These are phyloP conservation scores for Porphyrio hochstetteri DNA, from an alignment of 2,113 vertebrate genomes.

Conservation along the genomic window DNA sequence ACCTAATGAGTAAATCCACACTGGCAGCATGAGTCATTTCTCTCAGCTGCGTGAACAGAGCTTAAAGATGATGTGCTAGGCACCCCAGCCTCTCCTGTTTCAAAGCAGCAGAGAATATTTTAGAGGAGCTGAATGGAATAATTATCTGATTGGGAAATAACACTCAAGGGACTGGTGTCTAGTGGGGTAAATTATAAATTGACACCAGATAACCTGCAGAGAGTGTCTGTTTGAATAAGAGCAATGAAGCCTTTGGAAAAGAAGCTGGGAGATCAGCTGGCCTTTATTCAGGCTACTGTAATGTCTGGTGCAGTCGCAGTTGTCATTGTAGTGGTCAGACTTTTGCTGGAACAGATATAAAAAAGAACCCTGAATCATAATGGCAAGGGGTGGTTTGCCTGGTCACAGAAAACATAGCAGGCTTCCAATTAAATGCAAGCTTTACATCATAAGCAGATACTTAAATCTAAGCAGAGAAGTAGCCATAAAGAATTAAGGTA, in stretches of 20 bases:
- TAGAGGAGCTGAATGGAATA: not conserved
- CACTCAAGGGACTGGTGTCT: not conserved
- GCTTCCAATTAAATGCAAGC: not conserved
- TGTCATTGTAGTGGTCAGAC: not conserved
- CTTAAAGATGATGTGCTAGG: not conserved
- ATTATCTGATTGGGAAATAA: conserved; percentile 13
- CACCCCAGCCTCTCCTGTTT: conserved; percentile 23
- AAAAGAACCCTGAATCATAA: not conserved
- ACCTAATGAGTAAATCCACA: conserved; percentile 70
- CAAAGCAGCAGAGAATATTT: conserved; percentile 48
- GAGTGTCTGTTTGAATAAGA: not conserved
- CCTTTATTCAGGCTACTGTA: not conserved
- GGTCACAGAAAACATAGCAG: not conserved
- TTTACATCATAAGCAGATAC: not conserved
- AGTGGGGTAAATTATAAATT: not conserved
- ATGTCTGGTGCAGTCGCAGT: not conserved
- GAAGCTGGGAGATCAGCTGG: not conserved
- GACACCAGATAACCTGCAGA: not conserved
- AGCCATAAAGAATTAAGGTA: not conserved
- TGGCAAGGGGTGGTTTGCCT: not conserved
- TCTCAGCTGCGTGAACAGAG: conserved; percentile 55
- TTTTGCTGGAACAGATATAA: not conserved
- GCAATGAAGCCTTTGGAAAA: not conserved
- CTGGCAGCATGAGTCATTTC: conserved; percentile 65
- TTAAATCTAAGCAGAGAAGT: not conserved